These are phyloP conservation scores for Actinia equina DNA, from an alignment of 64 coral and sea anemone species.

Conservation along the genomic window DNA sequence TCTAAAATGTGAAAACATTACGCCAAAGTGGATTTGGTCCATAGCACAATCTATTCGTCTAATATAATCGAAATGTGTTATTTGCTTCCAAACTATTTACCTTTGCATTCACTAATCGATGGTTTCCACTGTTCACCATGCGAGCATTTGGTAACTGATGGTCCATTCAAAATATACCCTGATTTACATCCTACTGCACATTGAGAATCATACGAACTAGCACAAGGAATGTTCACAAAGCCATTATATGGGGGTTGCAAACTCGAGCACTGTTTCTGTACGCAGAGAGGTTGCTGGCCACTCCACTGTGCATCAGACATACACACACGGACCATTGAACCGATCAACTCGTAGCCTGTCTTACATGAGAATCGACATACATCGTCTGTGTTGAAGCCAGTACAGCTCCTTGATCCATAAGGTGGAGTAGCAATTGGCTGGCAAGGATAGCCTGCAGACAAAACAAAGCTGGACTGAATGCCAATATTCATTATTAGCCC, in stretches of 20 bases:
- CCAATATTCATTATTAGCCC: no score
- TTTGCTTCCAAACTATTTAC: neutral
- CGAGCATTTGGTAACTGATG: neutral
- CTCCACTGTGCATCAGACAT: slow-evolving; percentile 23
- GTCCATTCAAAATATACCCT: slow-evolving; percentile 33
- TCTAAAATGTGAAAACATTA: no score
- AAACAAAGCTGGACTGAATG: neutral
- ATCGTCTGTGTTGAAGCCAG: slow-evolving; percentile 24
- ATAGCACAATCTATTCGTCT: no score
- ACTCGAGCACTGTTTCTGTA: slow-evolving; percentile 19
- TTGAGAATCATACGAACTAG: slow-evolving; percentile 21
- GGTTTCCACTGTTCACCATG: slow-evolving; percentile 14
- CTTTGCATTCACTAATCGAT: slow-evolving; percentile 3
- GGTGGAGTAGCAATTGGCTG: neutral
- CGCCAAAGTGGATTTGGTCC: no score
- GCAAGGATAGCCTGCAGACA: slow-evolving; percentile 33
- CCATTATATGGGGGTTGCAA: slow-evolving; percentile 28
- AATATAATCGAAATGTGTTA: no score
- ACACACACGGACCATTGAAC: slow-evolving; percentile 16
- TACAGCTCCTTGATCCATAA: slow-evolving; percentile 31
- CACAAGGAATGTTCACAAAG: slow-evolving; percentile 46
- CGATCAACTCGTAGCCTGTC: slow-evolving; percentile 28
- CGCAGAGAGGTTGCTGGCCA: neutral
- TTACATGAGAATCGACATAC: slow-evolving; percentile 34
- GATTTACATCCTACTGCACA: slow-evolving; percentile 30